phyloP scores from a whole-genome alignment of 2,113 vertebrate genomes.

The Oreochromis tanganicae region DNA sequence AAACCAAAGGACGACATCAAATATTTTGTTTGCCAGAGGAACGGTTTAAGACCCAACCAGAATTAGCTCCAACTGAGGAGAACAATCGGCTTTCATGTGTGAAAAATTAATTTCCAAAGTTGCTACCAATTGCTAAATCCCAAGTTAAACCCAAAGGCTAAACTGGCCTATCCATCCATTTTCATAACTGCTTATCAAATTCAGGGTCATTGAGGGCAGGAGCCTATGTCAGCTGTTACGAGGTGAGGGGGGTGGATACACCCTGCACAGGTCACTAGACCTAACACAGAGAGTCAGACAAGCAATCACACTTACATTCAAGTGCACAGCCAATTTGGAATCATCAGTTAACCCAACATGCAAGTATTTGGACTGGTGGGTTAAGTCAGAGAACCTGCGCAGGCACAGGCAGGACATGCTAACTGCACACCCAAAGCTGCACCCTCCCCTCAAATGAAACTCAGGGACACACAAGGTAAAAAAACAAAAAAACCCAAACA shows the following conservation, averaged over 20 bases:
- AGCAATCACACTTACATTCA: neutral
- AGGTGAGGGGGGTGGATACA: neutral
- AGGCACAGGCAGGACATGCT: neutral
- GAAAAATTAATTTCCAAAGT: neutral
- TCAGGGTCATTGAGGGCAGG: neutral
- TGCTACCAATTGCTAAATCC: neutral
- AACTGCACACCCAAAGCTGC: neutral
- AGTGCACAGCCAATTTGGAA: neutral
- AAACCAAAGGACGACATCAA: neutral
- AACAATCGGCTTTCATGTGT: neutral
- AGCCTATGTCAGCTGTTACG: neutral
- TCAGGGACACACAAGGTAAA: neutral
- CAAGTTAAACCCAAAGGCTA: neutral
- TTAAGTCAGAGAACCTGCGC: neutral
- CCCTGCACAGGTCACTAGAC: neutral
- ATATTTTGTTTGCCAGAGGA: neutral
- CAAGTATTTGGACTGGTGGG: neutral
- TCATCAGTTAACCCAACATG: neutral
- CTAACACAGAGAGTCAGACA: neutral
- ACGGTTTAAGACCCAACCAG: neutral
- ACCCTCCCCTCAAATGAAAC: neutral
- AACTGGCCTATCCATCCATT: neutral
- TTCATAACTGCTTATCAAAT: neutral
- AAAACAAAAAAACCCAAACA: fast-evolving
- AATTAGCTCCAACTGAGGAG: neutral